Evolutionary conservation across 2,888 invertebrate species (phyloP), one percentile per base, ranked within the genome.

Genomic region (Himalopsyche japonica): DNA sequence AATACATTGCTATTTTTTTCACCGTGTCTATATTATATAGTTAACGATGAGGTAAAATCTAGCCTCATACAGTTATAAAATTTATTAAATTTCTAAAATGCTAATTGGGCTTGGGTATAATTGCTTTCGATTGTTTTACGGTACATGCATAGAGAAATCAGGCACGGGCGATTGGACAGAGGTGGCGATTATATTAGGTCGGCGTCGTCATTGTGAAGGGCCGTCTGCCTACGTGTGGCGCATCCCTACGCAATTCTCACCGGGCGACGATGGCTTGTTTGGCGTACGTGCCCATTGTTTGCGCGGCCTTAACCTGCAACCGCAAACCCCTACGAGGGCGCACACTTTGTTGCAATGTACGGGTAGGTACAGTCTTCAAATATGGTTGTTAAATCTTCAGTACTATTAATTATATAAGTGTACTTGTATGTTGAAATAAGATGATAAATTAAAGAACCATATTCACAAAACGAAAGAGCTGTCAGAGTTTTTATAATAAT

Each of bases 281-380:
- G 82, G 48, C 24, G 48, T 30, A 82, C 82, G 82, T 82, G 82
- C 76, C 78, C 77, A 82, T 82, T 82, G 82, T 82, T 82, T 76
- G 82, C 57, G 81, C 81, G 80, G 49, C 34, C 47, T n/a, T 48
- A 49, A 57, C 49, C 64, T 80, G 64, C 80, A 80, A 47, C 47
- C 32, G 82, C 82, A 49, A 76, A 82, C 82, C 76, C 37, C 43
- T 57, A 57, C 80, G 32, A 47, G 77, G 32, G 76, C 57, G 7
- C 57, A 37, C 82, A 82, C 82, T 76, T 82, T 47, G 77, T 78
- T 82, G 43, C 47, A 12, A 8, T 82, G 82, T 47, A 82, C 47
- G 32, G 77, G 43, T 76, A 24, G 48, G 81, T 76, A 81, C 64
- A 20, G 37, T 10, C 1, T 0, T 20, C 57, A 15, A 57, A 49